Evolutionary conservation across 2,888 invertebrate species (phyloP).

Genomic region (Eugnorisma glareosa): DNA sequence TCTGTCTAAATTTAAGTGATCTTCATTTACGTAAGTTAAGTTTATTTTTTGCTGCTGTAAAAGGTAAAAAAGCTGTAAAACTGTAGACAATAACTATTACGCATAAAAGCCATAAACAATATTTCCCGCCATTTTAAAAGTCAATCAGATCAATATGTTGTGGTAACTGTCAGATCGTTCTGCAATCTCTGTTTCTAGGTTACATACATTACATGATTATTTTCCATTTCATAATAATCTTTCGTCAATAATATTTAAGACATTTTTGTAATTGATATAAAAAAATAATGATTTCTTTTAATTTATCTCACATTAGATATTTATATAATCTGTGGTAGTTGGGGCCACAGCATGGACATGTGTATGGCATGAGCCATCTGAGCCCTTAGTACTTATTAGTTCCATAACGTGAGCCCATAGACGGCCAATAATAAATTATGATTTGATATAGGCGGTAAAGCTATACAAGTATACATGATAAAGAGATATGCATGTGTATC

Average conservation of each 20-base stretch:
- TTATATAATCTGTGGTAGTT: constrained; percentile 13
- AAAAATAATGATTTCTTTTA: neutral
- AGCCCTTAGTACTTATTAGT: neutral
- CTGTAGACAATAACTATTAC: neutral
- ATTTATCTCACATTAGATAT: neutral
- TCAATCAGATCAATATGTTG: constrained; percentile 64
- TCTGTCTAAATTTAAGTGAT: neutral
- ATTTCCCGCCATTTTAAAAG: constrained; percentile 42
- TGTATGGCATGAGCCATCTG: constrained; percentile 4
- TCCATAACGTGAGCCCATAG: neutral
- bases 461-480: neutral
- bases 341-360: neutral
- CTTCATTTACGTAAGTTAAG: neutral
- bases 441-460: constrained; percentile 10
- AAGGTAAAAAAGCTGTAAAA: neutral
- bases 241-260: constrained; percentile 22
- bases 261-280: neutral
- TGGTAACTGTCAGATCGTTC: constrained; percentile 48
- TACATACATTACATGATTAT: constrained; percentile 44
- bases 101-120: constrained; percentile 6
- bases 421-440: constrained; percentile 20
- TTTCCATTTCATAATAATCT: constrained; percentile 34
- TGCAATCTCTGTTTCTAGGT: constrained; percentile 46
- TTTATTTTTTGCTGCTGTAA: neutral
- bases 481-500: neutral